These are phyloP conservation scores for Gracilinanus agilis DNA, from an alignment of 2,113 vertebrate genomes.

Conservation along the genomic window DNA sequence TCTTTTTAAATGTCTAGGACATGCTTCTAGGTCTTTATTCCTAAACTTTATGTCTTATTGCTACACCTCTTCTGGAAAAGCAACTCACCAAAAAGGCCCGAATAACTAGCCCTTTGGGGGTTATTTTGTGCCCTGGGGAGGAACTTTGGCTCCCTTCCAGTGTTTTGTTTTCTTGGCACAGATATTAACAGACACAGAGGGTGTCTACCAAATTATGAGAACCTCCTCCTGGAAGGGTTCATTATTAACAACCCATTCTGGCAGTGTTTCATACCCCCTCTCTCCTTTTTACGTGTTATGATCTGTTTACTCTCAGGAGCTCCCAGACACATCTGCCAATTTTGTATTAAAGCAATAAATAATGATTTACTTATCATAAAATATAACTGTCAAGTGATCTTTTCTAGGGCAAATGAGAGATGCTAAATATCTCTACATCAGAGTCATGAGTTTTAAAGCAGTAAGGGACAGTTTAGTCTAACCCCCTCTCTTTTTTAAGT, in stretches of 20 bases:
- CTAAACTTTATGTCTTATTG: not conserved
- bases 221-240: not conserved
- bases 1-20: not conserved
- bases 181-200: not conserved
- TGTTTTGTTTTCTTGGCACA: not conserved
- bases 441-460: not conserved
- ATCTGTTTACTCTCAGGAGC: not conserved
- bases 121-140: not conserved
- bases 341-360: constrained; percentile 46
- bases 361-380: constrained; percentile 31
- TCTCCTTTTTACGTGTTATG: constrained; percentile 16
- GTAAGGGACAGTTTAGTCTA: not conserved
- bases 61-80: not conserved
- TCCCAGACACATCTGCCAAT: constrained; percentile 11
- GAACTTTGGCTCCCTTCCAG: not conserved
- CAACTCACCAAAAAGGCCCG: not conserved
- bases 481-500: not conserved
- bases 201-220: not conserved
- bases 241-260: not conserved
- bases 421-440: not conserved
- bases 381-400: constrained; percentile 43
- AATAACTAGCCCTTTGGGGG: not conserved
- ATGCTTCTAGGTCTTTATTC: not conserved
- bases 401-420: constrained; percentile 53
- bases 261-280: not conserved